These are phyloP conservation scores for Aethina tumida DNA, from an alignment of 1,140 invertebrate species.

Conservation along the genomic window DNA sequence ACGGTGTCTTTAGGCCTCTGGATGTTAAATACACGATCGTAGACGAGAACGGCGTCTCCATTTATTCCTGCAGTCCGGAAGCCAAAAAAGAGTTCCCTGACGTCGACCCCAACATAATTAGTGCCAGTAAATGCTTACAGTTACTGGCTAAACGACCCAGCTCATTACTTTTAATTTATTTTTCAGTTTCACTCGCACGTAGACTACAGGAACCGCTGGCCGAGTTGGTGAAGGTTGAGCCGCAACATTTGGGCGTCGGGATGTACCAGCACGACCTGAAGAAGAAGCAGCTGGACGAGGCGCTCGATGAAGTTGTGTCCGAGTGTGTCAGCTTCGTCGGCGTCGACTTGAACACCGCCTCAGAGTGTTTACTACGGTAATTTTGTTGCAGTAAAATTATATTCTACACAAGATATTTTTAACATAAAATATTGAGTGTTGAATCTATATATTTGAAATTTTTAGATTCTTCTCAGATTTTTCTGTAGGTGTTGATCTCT, in stretches of 20 bases:
- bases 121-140: constrained; percentile 47
- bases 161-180: constrained; percentile 2
- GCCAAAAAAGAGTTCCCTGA: constrained; percentile 76
- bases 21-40: constrained; percentile 71
- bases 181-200: constrained; percentile 69
- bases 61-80: constrained; percentile 78
- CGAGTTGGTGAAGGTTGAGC: constrained; percentile 87
- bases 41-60: constrained; percentile 78
- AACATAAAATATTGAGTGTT: no score
- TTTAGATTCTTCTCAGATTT: no score
- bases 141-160: neutral
- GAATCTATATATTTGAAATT: no score
- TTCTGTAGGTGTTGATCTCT: no score
- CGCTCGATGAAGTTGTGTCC: constrained; percentile 61
- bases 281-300: constrained; percentile 59
- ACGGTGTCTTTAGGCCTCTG: constrained; percentile 41
- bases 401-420: no score
- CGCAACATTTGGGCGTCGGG: constrained; percentile 81
- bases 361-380: constrained; percentile 65
- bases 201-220: constrained; percentile 80
- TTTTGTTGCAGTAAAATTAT: constrained; percentile 14
- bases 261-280: constrained; percentile 90
- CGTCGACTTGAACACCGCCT: constrained; percentile 80
- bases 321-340: constrained; percentile 90
- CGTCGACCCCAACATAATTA: constrained; percentile 70